phyloP scores from a whole-genome alignment of 2,797 vertebrate species.

The Rhodeus uyekii region DNA sequence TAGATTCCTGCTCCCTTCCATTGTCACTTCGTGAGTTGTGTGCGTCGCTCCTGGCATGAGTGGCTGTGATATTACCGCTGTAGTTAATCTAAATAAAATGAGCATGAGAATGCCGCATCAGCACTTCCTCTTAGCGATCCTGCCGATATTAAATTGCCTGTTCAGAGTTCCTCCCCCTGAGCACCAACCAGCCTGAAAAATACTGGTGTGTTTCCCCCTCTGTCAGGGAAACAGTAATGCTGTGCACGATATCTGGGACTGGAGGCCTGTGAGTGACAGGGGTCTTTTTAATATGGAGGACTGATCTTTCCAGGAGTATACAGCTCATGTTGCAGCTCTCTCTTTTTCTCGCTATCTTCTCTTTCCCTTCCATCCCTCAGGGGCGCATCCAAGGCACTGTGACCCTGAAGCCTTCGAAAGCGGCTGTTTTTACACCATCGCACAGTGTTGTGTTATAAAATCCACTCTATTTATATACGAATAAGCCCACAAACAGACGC shows the following conservation, averaged over 20 bases:
- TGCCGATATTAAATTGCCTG: slow-evolving; percentile 74
- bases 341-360: slow-evolving; percentile 33
- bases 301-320: slow-evolving; percentile 41
- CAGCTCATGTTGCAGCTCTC: slow-evolving; percentile 24
- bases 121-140: slow-evolving; percentile 68
- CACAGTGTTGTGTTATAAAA: slow-evolving; percentile 48
- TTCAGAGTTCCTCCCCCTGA: slow-evolving; percentile 67
- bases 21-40: slow-evolving; percentile 72
- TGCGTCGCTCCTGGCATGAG: slow-evolving; percentile 67
- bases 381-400: slow-evolving; percentile 31
- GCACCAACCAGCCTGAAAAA: slow-evolving; percentile 67
- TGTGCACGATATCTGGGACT: slow-evolving; percentile 57
- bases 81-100: slow-evolving; percentile 80
- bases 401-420: slow-evolving; percentile 45
- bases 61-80: slow-evolving; percentile 69
- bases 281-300: slow-evolving; percentile 55
- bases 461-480: slow-evolving; percentile 7
- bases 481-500: slow-evolving; percentile 26
- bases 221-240: slow-evolving; percentile 51
- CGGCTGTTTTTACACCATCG: slow-evolving; percentile 32
- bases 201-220: slow-evolving; percentile 56
- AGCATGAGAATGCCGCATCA: slow-evolving; percentile 72
- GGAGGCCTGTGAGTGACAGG: slow-evolving; percentile 49
- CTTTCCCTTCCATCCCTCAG: slow-evolving; percentile 36
- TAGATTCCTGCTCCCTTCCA: slow-evolving; percentile 57